Evolutionary conservation across 2,797 vertebrate species (phyloP).

Genomic region (Myotis daubentonii): DNA sequence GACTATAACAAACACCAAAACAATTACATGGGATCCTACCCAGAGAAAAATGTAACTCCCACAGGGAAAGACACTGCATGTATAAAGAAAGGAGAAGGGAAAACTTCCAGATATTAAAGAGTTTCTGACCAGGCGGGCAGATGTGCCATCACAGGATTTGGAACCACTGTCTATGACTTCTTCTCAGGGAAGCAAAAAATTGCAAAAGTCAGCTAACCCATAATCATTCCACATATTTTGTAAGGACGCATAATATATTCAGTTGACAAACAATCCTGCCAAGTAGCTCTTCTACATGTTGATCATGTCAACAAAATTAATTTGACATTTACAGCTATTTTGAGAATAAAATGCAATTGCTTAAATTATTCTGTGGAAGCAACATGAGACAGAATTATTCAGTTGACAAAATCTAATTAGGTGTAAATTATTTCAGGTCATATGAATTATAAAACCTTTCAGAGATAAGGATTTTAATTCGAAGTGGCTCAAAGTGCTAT

Average conservation of each 20-base stretch:
- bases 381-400: conserved; percentile 86
- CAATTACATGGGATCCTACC: not conserved
- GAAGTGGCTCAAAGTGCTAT: conserved; percentile 81
- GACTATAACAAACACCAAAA: not conserved
- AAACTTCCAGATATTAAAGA: not conserved
- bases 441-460: conserved; percentile 87
- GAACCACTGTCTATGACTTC: not conserved
- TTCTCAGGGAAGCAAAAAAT: conserved; percentile 53
- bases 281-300: conserved; percentile 81
- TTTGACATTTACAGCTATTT: conserved; percentile 89
- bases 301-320: conserved; percentile 87
- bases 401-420: conserved; percentile 89
- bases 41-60: not conserved
- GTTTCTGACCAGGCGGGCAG: not conserved
- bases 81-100: not conserved
- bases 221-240: conserved; percentile 47
- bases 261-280: conserved; percentile 84
- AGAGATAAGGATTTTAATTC: conserved; percentile 82
- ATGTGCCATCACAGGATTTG: not conserved
- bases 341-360: conserved; percentile 85
- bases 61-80: not conserved
- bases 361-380: conserved; percentile 86
- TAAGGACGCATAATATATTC: conserved; percentile 67
- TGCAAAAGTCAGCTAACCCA: conserved; percentile 50
- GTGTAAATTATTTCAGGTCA: conserved; percentile 88